Evolutionary conservation across 2,113 vertebrate genomes (phyloP).

Genomic region (Boleophthalmus pectinirostris): DNA sequence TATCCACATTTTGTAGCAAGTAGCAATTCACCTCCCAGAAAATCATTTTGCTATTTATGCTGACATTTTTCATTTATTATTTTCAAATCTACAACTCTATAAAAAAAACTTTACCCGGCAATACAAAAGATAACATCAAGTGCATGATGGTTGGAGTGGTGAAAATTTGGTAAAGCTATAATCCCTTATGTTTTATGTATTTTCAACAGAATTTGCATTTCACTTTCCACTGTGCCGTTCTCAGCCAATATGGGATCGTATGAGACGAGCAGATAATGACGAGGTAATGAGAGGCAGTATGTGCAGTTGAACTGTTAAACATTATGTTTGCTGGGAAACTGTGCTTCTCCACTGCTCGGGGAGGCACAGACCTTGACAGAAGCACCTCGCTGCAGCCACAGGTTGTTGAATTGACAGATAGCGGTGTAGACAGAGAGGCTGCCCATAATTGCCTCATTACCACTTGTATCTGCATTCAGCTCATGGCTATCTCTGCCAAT

Average conservation of each 20-base stretch:
- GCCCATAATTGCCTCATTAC: constrained; percentile 67
- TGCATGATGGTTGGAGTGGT: not conserved
- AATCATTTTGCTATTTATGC: not conserved
- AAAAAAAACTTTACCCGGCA: not conserved
- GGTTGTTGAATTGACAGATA: constrained; percentile 69
- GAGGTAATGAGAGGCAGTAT: constrained; percentile 32
- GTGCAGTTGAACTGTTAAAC: constrained; percentile 39
- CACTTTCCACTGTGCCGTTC: not conserved
- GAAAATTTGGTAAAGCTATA: not conserved
- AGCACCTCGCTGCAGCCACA: constrained; percentile 58
- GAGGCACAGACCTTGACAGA: constrained; percentile 39
- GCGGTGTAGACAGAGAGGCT: constrained; percentile 47
- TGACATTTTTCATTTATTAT: not conserved
- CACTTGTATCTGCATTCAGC: constrained; percentile 58
- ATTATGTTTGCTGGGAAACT: constrained; percentile 19
- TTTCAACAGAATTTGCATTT: not conserved
- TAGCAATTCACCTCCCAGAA: not conserved
- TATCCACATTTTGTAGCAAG: not conserved
- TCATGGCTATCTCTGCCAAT: constrained; percentile 60
- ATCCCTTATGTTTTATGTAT: not conserved
- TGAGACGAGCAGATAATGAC: constrained; percentile 13
- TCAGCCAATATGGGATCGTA: constrained; percentile 2
- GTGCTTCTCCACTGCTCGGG: constrained; percentile 13
- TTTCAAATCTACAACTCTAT: not conserved
- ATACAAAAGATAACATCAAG: not conserved